phyloP scores from a whole-genome alignment of 2,113 vertebrate species.

The Brachionichthys hirsutus region DNA sequence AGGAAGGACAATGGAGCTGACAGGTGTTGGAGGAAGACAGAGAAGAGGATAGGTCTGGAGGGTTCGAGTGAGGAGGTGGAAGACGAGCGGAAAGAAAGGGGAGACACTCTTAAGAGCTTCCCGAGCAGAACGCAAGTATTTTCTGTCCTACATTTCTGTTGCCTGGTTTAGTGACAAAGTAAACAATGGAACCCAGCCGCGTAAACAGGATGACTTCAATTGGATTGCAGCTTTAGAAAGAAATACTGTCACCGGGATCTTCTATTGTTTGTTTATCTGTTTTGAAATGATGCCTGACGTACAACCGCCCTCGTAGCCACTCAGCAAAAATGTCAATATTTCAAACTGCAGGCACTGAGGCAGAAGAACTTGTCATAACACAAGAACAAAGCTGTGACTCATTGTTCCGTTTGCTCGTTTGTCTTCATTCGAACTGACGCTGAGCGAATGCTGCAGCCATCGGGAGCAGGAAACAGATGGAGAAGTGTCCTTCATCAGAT shows the following conservation, averaged over 20 bases:
- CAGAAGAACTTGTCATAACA: constrained; percentile 62
- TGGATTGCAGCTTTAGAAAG: constrained; percentile 4
- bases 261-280: background rate
- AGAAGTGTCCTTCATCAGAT: constrained; percentile 48
- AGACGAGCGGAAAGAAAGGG: constrained; percentile 11
- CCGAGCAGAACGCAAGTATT: constrained; percentile 15
- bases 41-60: constrained; percentile 22
- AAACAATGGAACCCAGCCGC: constrained; percentile 33
- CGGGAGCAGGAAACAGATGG: constrained; percentile 69
- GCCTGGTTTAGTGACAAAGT: constrained; percentile 38
- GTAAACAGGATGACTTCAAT: constrained; percentile 18
- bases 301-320: constrained; percentile 16
- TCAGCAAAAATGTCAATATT: constrained; percentile 45
- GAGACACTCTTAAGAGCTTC: constrained; percentile 22
- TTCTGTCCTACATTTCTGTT: constrained; percentile 30
- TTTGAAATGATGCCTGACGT: constrained; percentile 15
- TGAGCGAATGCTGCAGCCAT: constrained; percentile 22
- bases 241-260: background rate
- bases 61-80: constrained; percentile 28
- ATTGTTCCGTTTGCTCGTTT: constrained; percentile 56
- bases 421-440: constrained; percentile 45
- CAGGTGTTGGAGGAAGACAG: constrained; percentile 61
- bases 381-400: constrained; percentile 40
- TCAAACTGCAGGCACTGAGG: constrained; percentile 11
- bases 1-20: constrained; percentile 58